Evolutionary conservation across 92 coral and sea anemone genomes (phyloP).

Genomic region (Actinostola sp.): DNA sequence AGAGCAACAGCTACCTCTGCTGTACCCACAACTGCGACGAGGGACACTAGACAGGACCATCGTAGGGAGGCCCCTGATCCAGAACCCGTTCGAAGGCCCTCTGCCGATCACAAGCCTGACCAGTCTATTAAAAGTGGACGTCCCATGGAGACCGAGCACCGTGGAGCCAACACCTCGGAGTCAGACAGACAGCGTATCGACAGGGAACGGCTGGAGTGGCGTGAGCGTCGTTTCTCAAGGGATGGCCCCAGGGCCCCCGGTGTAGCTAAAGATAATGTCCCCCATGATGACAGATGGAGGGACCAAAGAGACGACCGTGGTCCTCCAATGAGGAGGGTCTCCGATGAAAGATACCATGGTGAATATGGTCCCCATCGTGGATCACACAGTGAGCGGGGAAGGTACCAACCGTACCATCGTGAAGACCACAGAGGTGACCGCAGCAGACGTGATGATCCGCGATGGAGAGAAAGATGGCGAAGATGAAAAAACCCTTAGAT

Average conservation of each 20-base stretch:
- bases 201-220: slow-evolving; percentile 46
- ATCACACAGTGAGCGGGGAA: slow-evolving; percentile 35
- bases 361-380: slow-evolving; percentile 53
- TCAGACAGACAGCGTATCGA: slow-evolving; percentile 35
- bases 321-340: slow-evolving; percentile 13
- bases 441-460: slow-evolving; percentile 43
- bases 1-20: background rate
- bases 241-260: slow-evolving; percentile 26
- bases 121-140: background rate
- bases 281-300: slow-evolving; percentile 36
- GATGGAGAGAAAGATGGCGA: slow-evolving; percentile 67
- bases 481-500: no score
- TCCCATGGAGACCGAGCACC: background rate
- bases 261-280: slow-evolving; percentile 1
- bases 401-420: slow-evolving; percentile 54
- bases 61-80: background rate
- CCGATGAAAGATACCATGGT: slow-evolving; percentile 36
- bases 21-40: background rate
- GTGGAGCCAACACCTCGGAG: background rate
- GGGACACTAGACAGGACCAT: slow-evolving; percentile 3
- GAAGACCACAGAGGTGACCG: slow-evolving; percentile 53
- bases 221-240: slow-evolving; percentile 28
- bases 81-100: no score
- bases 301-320: slow-evolving; percentile 40
- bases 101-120: no score